Evolutionary conservation across 2,888 invertebrate species (phyloP), one percentile per base, ranked within the genome.

Genomic region (Meghimatium bilineatum): DNA sequence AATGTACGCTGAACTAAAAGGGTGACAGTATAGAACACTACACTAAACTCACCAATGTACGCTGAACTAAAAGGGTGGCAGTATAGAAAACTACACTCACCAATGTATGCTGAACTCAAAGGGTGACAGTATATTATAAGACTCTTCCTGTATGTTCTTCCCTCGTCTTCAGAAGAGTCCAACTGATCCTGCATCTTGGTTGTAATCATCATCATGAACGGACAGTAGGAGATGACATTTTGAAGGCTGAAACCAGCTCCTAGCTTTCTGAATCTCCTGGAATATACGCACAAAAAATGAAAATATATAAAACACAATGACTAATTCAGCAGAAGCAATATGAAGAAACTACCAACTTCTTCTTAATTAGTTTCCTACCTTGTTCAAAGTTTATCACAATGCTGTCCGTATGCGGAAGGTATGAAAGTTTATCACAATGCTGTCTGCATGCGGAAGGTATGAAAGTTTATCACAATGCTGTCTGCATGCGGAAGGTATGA

Each of bases 21-120:
- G 86, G 29, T 84, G 82, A 56, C 85, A 86, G 66, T 86, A 86
- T 20, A 86, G n/a, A n/a, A n/a, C n/a, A n/a, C n/a, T n/a, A n/a
- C n/a, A n/a, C n/a, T n/a, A n/a, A n/a, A 26, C 69, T 56, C 56
- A 85, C 86, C 86, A 79, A 63, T 80, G 26, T 85, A 86, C 14
- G 86, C 84, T 44, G 86, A 86, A 5, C 63, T 77, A 76, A 86
- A 66, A 2, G 86, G 86, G 29, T 84, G 82, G 44, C 85, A 86
- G 66, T 86, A 86, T 20, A 86, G n/a, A n/a, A n/a, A n/a, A n/a
- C n/a, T n/a, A n/a, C 44, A 26, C 69, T 56, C 56, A 85, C 86
- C 86, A 79, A 63, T 80, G 26, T 85, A 86, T 14, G 86, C 84
- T 44, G 86, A 86, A 5, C 63, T 77, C 80, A 86, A 66, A 2